Evolutionary conservation across 2,797 vertebrate species (phyloP), one percentile per base, ranked within the genome.

Genomic region (Pangasius macronema): DNA sequence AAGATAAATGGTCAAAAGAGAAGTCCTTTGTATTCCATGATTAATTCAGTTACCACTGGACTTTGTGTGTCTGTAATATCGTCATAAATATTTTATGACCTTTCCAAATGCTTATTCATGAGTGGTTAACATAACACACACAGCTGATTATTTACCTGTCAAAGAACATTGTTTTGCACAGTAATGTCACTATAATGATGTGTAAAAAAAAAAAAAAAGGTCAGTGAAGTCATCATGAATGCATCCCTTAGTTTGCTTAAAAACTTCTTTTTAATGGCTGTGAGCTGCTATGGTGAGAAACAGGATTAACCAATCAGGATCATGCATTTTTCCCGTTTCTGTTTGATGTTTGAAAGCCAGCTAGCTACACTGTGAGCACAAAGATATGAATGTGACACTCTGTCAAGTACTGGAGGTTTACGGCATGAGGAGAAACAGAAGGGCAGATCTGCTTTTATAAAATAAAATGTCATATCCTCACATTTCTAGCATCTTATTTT

Each of bases 21-120:
- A 63, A 20, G 39, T 46, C 2, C 39, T 75, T 83, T 55, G 70
- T 76, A 39, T 20, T 18, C 18, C 8, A 51, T 36, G 30, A n/a
- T 82, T 67, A 79, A 68, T 70, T 70, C 65, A 30, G 65, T 59
- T 84, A 33, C 13, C 72, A 27, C n/a, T 18, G 53, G 83, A 46
- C n/a, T 3, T 36, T 36, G 73, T 70, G 53, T 59, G 51, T 79
- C 46, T 46, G 51, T 46, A 84, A 70, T 79, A 82, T 20, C 11
- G 13, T 49, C 30, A 49, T 82, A 63, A 16, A 82, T 82, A 65
- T 46, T 82, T 63, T 46, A 82, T 61, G 36, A n/a, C 30, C 1
- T 5, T n/a, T 81, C 79, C 16, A 30, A 63, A 46, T 65, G 39
- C 59, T 65, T 82, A 65, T 65, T 46, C 13, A 14, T 30, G 39